These are phyloP conservation scores for Cliona cf. orientalis DNA, from an alignment of 37 sponge, comb jelly and placozoan species.

Conservation along the genomic window DNA sequence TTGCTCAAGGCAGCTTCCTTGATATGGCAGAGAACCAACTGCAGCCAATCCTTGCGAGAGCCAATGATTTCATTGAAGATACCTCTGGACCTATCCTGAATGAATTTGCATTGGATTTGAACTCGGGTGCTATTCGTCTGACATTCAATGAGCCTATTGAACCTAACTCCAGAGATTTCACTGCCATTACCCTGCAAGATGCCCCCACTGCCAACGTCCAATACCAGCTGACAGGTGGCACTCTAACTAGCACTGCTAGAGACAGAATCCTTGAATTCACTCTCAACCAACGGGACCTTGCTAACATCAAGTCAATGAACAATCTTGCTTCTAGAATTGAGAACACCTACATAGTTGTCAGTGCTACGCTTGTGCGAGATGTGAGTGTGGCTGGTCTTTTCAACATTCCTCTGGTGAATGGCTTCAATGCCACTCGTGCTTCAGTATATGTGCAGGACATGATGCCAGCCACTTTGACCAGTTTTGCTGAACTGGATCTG, in stretches of 20 bases:
- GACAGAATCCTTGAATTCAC: slow-evolving; percentile 19
- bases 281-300: slow-evolving; percentile 57
- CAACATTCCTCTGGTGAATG: slow-evolving; percentile 29
- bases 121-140: slow-evolving; percentile 64
- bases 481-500: slow-evolving; percentile 71
- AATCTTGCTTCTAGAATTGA: slow-evolving; percentile 59
- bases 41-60: slow-evolving; percentile 10
- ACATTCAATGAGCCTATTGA: slow-evolving; percentile 83
- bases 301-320: slow-evolving; percentile 59
- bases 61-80: slow-evolving; percentile 47
- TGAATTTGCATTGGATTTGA: slow-evolving; percentile 68
- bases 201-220: slow-evolving; percentile 20
- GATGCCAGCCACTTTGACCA: slow-evolving; percentile 23
- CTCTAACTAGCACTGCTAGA: not conserved
- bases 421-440: slow-evolving; percentile 54
- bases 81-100: slow-evolving; percentile 65
- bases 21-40: slow-evolving; percentile 69
- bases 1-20: slow-evolving; percentile 36
- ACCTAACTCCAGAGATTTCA: slow-evolving; percentile 39
- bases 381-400: slow-evolving; percentile 35
- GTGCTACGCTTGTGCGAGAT: slow-evolving; percentile 32
- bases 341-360: slow-evolving; percentile 72
- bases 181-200: slow-evolving; percentile 74
- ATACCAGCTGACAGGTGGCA: slow-evolving; percentile 70
- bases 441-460: slow-evolving; percentile 48